phyloP scores from a whole-genome alignment of 1,140 invertebrate genomes.

The Cherax destructor region DNA sequence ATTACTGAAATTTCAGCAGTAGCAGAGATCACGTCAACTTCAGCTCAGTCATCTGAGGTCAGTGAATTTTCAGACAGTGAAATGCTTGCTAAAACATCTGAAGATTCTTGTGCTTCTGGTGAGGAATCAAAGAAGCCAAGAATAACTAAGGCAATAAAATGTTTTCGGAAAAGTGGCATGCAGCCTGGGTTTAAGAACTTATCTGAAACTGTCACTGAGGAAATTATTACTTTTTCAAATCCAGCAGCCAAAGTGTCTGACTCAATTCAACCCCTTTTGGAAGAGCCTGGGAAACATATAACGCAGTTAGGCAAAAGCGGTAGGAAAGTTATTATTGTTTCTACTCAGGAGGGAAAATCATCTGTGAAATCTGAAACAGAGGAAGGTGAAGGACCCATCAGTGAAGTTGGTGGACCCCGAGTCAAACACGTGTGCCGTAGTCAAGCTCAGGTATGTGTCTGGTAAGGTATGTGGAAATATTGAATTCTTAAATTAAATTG shows the following conservation, averaged over 20 bases:
- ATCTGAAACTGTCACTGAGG: conserved; percentile 10
- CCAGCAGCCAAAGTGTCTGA: background rate
- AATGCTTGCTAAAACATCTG: conserved; percentile 42
- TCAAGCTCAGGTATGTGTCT: conserved; percentile 62
- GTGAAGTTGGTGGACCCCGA: conserved; percentile 53
- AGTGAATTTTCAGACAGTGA: conserved; percentile 64
- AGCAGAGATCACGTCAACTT: conserved; percentile 26
- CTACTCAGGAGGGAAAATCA: conserved; percentile 2
- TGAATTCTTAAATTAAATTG: too few species aligned
- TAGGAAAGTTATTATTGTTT: conserved; percentile 40
- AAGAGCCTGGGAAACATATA: conserved; percentile 28
- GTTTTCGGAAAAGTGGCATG: background rate
- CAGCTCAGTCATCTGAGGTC: conserved; percentile 48
- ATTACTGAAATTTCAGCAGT: background rate
- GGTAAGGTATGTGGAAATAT: too few species aligned
- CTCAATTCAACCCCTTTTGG: conserved; percentile 12
- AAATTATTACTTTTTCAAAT: background rate
- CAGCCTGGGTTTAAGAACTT: background rate
- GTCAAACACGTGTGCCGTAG: conserved; percentile 71
- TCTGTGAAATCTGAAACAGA: conserved; percentile 41
- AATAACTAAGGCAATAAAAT: background rate
- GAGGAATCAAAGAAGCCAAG: conserved; percentile 20
- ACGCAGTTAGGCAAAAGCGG: conserved; percentile 29
- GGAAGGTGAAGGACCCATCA: conserved; percentile 16
- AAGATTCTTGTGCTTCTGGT: conserved; percentile 49